Evolutionary conservation across 2,888 invertebrate genomes (phyloP).

Genomic region (Drosophila nr. perissopoda): DNA sequence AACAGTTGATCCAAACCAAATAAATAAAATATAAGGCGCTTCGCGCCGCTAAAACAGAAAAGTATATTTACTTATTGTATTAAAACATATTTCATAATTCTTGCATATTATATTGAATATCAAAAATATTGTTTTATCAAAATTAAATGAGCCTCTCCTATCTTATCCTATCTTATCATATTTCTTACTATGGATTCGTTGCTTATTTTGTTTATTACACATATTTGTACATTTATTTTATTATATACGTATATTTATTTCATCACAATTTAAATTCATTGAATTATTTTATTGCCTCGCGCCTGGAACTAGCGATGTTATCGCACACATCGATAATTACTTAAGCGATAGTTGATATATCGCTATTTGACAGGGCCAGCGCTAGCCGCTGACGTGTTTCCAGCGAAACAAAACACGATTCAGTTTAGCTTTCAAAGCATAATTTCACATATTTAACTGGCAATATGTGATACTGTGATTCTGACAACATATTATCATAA

Average conservation of each 20-base stretch:
- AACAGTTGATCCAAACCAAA: no score
- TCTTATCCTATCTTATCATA: no score
- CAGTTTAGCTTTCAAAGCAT: constrained; percentile 35
- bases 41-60: no score
- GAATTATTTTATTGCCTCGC: background rate
- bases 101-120: background rate
- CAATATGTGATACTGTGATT: constrained; percentile 13
- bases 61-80: no score
- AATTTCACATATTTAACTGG: constrained; percentile 30
- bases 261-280: background rate
- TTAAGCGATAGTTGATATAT: constrained; percentile 1
- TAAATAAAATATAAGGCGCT: no score
- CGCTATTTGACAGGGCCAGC: constrained; percentile 28
- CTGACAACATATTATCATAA: background rate
- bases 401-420: constrained; percentile 57
- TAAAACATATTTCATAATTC: background rate
- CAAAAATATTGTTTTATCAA: background rate
- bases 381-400: constrained; percentile 67
- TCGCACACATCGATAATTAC: constrained; percentile 26
- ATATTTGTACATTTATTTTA: background rate
- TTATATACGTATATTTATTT: background rate
- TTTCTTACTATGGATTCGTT: no score
- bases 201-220: background rate
- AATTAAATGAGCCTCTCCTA: background rate
- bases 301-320: constrained; percentile 5